Percentiles rank a stretch among this genome's conserved stretches.
Evolutionary conservation across 1,140 invertebrate genomes (phyloP).

Genomic region (Tribolium castaneum): DNA sequence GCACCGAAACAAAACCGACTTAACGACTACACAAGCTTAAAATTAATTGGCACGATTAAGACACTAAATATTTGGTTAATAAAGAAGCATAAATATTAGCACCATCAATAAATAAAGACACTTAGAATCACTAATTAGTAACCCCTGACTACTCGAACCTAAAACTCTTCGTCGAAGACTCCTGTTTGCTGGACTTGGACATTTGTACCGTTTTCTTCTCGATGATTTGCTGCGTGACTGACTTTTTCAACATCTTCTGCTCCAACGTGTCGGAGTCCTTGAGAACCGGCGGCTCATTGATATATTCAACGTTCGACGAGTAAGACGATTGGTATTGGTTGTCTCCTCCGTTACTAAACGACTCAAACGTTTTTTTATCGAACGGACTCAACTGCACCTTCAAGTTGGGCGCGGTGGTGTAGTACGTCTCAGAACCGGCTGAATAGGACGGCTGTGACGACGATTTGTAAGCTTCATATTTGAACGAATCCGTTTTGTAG

Average conservation of each 20-base stretch:
- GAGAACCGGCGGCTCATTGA: conserved; percentile 63
- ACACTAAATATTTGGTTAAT: conserved; percentile 28
- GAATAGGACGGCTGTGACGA: conserved; percentile 59
- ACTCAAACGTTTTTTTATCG: conserved; percentile 50
- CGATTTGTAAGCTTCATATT: conserved; percentile 59
- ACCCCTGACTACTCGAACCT: conserved; percentile 63
- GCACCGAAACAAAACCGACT: conserved; percentile 18
- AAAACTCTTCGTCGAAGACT: conserved; percentile 67
- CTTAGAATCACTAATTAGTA: conserved; percentile 13
- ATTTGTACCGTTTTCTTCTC: conserved; percentile 68
- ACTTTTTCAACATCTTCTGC: conserved; percentile 67
- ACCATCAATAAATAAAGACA: conserved; percentile 30
- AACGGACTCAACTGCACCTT: conserved; percentile 52
- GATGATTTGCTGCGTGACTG: conserved; percentile 66
- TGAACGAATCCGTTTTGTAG: conserved; percentile 59
- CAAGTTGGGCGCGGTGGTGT: conserved; percentile 62
- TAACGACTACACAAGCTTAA: conserved; percentile 16
- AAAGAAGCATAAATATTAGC: conserved; percentile 34
- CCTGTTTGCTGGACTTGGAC: conserved; percentile 65
- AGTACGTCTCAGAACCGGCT: conserved; percentile 65
- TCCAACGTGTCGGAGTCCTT: conserved; percentile 64
- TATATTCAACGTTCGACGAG: conserved; percentile 63
- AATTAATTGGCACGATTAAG: conserved; percentile 33
- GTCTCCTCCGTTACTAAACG: conserved; percentile 58
- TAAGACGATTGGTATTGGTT: conserved; percentile 53